Evolutionary conservation across 2,888 invertebrate genomes (phyloP).

Genomic region (Rapana venosa): DNA sequence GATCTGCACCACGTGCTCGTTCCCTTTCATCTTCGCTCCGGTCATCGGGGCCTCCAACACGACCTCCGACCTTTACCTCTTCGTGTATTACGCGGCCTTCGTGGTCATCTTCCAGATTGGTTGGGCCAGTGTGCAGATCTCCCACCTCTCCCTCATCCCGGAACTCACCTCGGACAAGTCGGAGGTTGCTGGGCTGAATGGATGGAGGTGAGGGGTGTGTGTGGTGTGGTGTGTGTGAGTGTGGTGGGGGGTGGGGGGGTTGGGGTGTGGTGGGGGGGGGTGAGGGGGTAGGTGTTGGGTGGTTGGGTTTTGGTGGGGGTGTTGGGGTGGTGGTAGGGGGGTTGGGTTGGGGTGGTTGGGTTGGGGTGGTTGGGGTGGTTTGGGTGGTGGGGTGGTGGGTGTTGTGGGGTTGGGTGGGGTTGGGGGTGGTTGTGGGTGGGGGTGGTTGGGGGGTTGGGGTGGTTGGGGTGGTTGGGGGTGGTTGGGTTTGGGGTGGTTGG

Average conservation of each 20-base stretch:
- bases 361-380: too few species aligned
- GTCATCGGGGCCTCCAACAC: slow-evolving; percentile 83
- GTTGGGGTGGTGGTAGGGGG: too few species aligned
- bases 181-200: slow-evolving; percentile 36
- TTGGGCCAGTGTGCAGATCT: slow-evolving; percentile 94
- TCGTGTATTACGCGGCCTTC: slow-evolving; percentile 80
- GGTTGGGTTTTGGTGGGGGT: too few species aligned
- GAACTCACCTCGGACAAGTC: slow-evolving; percentile 74
- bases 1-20: slow-evolving; percentile 86
- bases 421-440: too few species aligned
- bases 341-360: too few species aligned
- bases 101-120: slow-evolving; percentile 89
- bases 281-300: too few species aligned
- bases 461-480: too few species aligned
- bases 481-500: too few species aligned
- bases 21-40: slow-evolving; percentile 91
- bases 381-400: too few species aligned
- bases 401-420: too few species aligned
- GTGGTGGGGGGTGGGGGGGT: neutral
- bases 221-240: neutral
- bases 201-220: slow-evolving; percentile 33
- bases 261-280: too few species aligned
- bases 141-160: slow-evolving; percentile 92
- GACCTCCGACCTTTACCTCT: slow-evolving; percentile 82
- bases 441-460: too few species aligned